A percentile compares a stretch with the other conserved stretches of the same genome.
phyloP scores from a whole-genome alignment of 2,113 vertebrate species.

The Plectropomus leopardus region DNA sequence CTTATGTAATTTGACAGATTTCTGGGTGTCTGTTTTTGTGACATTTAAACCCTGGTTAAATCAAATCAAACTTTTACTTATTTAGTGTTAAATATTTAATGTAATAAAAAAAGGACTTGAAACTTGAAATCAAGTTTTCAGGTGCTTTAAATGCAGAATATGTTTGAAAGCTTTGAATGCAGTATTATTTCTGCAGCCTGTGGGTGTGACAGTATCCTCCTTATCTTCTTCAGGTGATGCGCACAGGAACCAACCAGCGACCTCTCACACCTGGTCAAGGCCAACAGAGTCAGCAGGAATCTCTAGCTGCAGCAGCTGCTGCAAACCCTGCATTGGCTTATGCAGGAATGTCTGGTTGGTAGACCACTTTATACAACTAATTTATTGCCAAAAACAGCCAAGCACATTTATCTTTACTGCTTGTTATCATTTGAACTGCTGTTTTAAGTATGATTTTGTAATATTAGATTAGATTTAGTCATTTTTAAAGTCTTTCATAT shows the following conservation, averaged over 20 bases:
- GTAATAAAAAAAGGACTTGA: not conserved
- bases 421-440: not conserved
- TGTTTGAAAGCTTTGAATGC: not conserved
- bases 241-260: conserved; percentile 92
- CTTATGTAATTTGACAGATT: not conserved
- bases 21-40: not conserved
- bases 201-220: not conserved
- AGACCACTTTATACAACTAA: not conserved
- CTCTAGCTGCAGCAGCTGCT: conserved; percentile 88
- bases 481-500: not conserved
- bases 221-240: conserved; percentile 90
- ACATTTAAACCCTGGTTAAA: not conserved
- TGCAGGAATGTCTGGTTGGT: conserved; percentile 94
- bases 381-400: too few relatives aligned
- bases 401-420: not conserved
- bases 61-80: not conserved
- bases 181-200: not conserved
- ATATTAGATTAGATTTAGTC: too few relatives aligned
- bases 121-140: not conserved
- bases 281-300: conserved; percentile 96
- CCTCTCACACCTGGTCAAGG: conserved; percentile 95
- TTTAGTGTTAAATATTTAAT: not conserved
- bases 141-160: not conserved
- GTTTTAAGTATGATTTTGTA: not conserved
- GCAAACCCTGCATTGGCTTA: conserved; percentile 96